Conservation (phyloP, 2,888 invertebrate species). For the Fissipunctia ypsillon region DNA sequence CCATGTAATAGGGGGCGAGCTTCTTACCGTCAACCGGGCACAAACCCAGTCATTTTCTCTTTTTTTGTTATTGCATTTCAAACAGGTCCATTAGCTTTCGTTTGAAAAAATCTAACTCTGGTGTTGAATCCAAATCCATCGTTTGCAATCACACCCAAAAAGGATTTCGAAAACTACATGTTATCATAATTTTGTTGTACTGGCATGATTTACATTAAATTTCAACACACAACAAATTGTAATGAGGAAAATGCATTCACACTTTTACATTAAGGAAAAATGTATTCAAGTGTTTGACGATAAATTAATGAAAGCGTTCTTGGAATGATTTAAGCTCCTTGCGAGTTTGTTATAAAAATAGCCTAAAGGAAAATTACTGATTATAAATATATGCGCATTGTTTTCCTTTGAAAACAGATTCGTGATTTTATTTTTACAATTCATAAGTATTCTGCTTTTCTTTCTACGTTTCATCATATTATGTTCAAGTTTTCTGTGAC, state of each 20-base stretch:
- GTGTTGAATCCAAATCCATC: no score
- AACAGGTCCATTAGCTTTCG: no score
- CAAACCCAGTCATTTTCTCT: no score
- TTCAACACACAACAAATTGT: background rate
- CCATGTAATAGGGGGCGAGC: no score
- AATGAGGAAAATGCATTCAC: slow-evolving; percentile 48
- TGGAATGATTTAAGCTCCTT: slow-evolving; percentile 38
- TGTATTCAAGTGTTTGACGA: slow-evolving; percentile 15
- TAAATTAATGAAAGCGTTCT: slow-evolving; percentile 42
- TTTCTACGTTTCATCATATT: background rate
- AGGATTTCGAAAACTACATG: no score
- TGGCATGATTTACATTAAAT: background rate
- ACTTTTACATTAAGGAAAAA: slow-evolving; percentile 39
- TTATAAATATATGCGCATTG: background rate
- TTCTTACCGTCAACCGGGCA: no score
- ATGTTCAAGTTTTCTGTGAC: background rate
- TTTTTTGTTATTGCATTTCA: no score
- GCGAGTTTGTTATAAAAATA: slow-evolving; percentile 37
- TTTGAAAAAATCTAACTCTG: no score
- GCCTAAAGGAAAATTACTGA: background rate
- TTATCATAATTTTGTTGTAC: background rate
- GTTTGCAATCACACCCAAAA: no score
- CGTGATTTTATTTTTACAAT: background rate
- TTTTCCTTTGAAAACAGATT: background rate
- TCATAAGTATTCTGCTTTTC: background rate